Conservation (phyloP, 2,113 vertebrate species). For the Puntigrus tetrazona region DNA sequence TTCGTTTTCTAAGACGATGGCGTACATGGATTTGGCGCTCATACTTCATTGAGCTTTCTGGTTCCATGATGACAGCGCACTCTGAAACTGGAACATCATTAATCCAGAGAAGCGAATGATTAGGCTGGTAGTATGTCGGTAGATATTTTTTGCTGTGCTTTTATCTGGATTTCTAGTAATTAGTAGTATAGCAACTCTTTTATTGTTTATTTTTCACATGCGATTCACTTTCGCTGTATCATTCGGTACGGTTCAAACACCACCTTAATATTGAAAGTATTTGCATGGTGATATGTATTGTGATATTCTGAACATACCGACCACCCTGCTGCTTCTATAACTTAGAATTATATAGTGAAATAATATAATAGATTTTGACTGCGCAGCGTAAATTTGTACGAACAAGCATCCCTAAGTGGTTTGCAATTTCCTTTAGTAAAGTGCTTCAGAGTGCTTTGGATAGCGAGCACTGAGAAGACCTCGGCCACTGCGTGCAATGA, state of each 20-base stretch:
- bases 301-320: neutral
- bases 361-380: neutral
- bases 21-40: conserved; percentile 26
- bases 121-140: neutral
- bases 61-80: conserved; percentile 44
- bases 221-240: too few relatives aligned
- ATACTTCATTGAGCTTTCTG: conserved; percentile 55
- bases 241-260: neutral
- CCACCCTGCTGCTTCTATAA: neutral
- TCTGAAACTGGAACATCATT: conserved; percentile 22
- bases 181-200: too few relatives aligned
- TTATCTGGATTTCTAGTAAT: neutral
- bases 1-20: conserved; percentile 33
- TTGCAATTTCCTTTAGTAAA: neutral
- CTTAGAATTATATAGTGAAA: neutral
- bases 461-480: conserved; percentile 71
- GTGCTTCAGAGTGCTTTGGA: conserved; percentile 63
- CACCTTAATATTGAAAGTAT: neutral
- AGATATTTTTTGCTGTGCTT: neutral
- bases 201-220: too few relatives aligned
- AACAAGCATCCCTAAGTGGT: neutral
- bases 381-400: neutral
- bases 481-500: conserved; percentile 66
- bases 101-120: neutral
- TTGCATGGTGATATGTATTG: neutral